Conservation (phyloP, 2,113 vertebrate genomes). For the Clarias magur region DNA sequence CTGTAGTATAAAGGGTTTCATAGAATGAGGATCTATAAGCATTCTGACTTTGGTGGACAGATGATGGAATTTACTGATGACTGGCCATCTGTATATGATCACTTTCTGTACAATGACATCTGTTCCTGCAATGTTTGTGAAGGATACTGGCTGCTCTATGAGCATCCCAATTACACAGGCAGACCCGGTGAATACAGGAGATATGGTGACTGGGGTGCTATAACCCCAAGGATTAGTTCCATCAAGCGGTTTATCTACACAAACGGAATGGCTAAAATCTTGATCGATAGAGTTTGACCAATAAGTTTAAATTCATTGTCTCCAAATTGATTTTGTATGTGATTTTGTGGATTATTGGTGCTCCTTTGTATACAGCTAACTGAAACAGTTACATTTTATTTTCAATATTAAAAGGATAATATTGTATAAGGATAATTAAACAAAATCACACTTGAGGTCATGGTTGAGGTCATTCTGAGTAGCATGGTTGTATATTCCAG, state of each 20-base stretch:
- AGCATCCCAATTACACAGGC: slow-evolving; percentile 60
- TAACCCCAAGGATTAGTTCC: slow-evolving; percentile 47
- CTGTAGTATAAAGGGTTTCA: slow-evolving; percentile 58
- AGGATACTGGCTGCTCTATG: slow-evolving; percentile 62
- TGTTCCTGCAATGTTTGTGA: slow-evolving; percentile 63
- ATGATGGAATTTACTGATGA: slow-evolving; percentile 61
- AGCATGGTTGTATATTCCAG: neutral
- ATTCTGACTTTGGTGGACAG: slow-evolving; percentile 63
- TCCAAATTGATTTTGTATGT: neutral
- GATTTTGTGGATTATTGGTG: neutral
- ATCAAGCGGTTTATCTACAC: slow-evolving; percentile 48
- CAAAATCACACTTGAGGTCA: too few species aligned
- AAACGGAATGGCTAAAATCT: slow-evolving; percentile 15
- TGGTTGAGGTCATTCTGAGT: neutral
- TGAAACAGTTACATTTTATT: neutral
- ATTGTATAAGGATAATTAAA: neutral
- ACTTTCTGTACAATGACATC: slow-evolving; percentile 55
- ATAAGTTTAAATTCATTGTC: slow-evolving; percentile 1
- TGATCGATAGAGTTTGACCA: neutral
- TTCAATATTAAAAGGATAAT: neutral
- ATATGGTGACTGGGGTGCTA: slow-evolving; percentile 48
- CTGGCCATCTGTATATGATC: slow-evolving; percentile 58
- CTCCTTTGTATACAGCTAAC: neutral
- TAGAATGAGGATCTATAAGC: slow-evolving; percentile 62
- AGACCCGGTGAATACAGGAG: slow-evolving; percentile 55